A percentile compares a stretch with the other conserved stretches of the same genome.
Evolutionary conservation across 2,797 vertebrate species (phyloP).

Genomic region (Jordanella pulchra): DNA sequence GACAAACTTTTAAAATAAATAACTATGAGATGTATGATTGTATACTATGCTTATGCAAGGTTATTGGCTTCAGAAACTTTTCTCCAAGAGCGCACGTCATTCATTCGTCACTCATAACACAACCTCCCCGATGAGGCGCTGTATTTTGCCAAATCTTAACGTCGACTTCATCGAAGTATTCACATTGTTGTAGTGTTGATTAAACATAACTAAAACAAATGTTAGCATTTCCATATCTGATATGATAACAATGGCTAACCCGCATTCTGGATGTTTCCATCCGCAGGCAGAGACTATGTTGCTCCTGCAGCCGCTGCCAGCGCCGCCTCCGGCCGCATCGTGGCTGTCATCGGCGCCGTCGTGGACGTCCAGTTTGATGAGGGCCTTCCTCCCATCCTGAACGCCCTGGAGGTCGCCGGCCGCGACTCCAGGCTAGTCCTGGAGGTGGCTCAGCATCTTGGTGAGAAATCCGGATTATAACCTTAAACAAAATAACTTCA

Average conservation of each 20-base stretch:
- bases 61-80: neutral
- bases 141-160: neutral
- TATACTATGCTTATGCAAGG: neutral
- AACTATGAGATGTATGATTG: neutral
- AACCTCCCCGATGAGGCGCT: neutral
- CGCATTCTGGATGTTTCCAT: neutral
- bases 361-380: constrained; percentile 98
- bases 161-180: neutral
- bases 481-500: neutral
- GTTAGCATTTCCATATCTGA: too few species aligned
- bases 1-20: neutral
- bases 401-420: constrained; percentile 91
- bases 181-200: neutral
- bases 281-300: constrained; percentile 89
- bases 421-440: constrained; percentile 91
- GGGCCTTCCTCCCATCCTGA: constrained; percentile 94
- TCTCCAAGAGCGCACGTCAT: neutral
- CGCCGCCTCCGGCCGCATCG: constrained; percentile 84
- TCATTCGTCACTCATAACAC: constrained; percentile 2
- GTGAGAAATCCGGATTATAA: constrained; percentile 45
- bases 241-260: neutral
- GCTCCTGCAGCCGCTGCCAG: constrained; percentile 81
- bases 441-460: constrained; percentile 93
- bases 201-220: neutral
- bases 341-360: constrained; percentile 95